Conservation (phyloP, 92 coral and sea anemone species). For the Epizoanthus rinbou region DNA sequence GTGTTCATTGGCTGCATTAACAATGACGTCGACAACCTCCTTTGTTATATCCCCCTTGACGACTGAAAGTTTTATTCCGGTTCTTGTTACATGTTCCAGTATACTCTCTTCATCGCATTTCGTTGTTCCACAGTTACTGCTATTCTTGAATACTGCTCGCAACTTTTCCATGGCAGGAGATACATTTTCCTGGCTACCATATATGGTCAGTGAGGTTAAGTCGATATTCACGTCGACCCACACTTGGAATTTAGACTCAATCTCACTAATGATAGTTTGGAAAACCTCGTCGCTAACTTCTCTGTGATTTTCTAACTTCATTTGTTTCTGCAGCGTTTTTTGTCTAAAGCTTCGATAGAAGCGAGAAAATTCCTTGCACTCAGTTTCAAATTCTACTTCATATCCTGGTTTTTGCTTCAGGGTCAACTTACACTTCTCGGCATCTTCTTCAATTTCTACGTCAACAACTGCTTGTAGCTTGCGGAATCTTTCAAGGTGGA, state of each 20-base stretch:
- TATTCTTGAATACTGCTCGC: neutral
- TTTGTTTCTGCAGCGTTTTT: neutral
- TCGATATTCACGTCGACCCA: neutral
- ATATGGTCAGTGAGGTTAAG: constrained; percentile 5
- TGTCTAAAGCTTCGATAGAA: neutral
- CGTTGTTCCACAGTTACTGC: neutral
- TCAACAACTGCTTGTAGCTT: neutral
- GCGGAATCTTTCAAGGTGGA: neutral
- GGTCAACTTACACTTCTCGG: neutral
- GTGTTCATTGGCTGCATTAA: constrained; percentile 45
- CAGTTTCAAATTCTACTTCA: neutral
- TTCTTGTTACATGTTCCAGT: constrained; percentile 8
- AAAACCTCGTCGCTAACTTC: constrained; percentile 1
- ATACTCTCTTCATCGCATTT: neutral
- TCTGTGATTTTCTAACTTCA: neutral
- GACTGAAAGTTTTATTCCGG: constrained; percentile 43
- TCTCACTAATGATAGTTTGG: neutral
- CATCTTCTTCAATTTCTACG: neutral
- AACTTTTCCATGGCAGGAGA: neutral
- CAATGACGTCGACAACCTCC: constrained; percentile 50
- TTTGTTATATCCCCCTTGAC: constrained; percentile 49
- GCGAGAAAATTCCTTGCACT: neutral
- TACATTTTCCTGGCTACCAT: constrained; percentile 4
- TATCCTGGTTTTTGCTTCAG: neutral
- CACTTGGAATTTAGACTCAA: neutral